Evolutionary conservation across 2,888 invertebrate genomes (phyloP).

Genomic region (Torymus aiolomorphi): DNA sequence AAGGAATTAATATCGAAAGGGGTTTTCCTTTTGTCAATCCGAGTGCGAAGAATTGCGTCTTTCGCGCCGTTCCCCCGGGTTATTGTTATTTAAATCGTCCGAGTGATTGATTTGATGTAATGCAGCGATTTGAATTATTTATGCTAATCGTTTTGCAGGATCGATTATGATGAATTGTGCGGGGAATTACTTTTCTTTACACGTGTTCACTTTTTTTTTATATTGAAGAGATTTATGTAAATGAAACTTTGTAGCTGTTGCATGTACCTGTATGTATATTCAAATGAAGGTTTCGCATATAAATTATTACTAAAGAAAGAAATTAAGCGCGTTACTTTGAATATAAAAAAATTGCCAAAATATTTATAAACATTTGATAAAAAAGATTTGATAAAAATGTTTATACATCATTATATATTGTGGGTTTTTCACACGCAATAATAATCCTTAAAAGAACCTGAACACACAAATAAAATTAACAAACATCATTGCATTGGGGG

Average conservation of each 20-base stretch:
- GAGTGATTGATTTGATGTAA: constrained; percentile 33
- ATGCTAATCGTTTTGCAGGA: constrained; percentile 29
- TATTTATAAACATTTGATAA: too few species aligned
- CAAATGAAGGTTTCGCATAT: too few species aligned
- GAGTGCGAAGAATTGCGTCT: neutral
- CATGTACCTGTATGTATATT: too few species aligned
- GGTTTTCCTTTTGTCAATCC: neutral
- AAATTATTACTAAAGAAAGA: too few species aligned
- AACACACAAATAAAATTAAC: too few species aligned
- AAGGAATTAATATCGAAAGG: constrained; percentile 31
- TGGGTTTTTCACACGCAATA: too few species aligned
- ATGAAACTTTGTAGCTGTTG: constrained; percentile 4
- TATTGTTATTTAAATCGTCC: constrained; percentile 37
- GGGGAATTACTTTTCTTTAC: constrained; percentile 17
- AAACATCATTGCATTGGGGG: too few species aligned
- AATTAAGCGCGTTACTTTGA: too few species aligned
- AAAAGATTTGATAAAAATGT: too few species aligned
- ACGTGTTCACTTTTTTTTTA: neutral
- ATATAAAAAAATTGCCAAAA: too few species aligned
- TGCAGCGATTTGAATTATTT: constrained; percentile 28
- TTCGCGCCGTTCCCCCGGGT: neutral
- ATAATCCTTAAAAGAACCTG: too few species aligned
- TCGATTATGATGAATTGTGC: constrained; percentile 23
- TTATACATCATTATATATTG: too few species aligned
- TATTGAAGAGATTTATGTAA: constrained; percentile 10